Base-by-base conservation (phyloP, 2,113 vertebrate genomes). In the Leptobrachium leishanense region DNA sequence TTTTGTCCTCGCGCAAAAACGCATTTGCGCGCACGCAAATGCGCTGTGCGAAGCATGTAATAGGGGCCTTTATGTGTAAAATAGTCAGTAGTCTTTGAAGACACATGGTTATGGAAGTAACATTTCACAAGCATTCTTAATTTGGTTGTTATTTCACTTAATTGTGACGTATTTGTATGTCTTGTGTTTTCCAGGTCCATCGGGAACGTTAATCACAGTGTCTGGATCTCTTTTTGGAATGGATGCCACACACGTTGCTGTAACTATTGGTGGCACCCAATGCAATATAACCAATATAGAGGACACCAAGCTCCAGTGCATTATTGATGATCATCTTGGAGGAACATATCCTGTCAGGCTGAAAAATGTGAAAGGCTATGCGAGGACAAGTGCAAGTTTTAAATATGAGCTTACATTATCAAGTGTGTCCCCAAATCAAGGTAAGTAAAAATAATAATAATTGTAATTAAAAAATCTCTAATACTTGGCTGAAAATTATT, bases 151-250 rank as follows among this genome's bases (percentile, higher is more conserved):
- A 31, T 31, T 31, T 31, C 20, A 31, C 20, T 31, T 50, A 5
- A 50, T 8, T 31, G 20, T 31, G 20, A 8, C 0, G 4, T 4
- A 5, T 50, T 31, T 31, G 20, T 43, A 31, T 31, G 20, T 68
- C 46, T 55, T 67, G 71, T 67, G 41, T 83, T 81, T 6, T 63
- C 81, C 73, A 96, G 95, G 95, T 70, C 82, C 86, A 4, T 89
- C 88, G 55, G 92, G 91, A 46, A 89, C 93, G 9, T 53, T 76
- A 74, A 43, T 95, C 88, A 89, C 90, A 0, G 85, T 96, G 41
- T 85, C 76, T 0, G 95, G 95, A 15, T 89, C 87, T 53, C 89
- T 91, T 2, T 95, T 95, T 64, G 93, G 92, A 74, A 68, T 2
- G 10, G 84, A 89, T 67, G 6, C 81, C 62, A 72, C 84, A 41